phyloP scores from a whole-genome alignment of 1,140 invertebrate genomes.

The Caenorhabditis latens region DNA sequence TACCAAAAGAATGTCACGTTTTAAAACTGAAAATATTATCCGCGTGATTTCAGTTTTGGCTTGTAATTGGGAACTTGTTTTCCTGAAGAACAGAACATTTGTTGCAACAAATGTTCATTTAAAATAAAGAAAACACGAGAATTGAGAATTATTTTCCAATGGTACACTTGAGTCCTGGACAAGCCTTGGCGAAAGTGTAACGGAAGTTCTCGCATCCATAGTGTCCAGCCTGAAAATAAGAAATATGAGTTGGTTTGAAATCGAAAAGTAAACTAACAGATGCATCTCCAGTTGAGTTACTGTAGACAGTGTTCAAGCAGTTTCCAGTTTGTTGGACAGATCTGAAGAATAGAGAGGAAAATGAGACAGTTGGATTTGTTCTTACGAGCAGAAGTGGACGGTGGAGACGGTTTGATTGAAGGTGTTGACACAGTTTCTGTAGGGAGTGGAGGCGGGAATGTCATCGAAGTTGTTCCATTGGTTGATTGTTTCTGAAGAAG shows the following conservation, averaged over 20 bases:
- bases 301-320: slow-evolving; percentile 45
- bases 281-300: not conserved
- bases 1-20: no score
- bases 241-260: not conserved
- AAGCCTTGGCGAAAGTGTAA: slow-evolving; percentile 34
- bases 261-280: not conserved
- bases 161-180: slow-evolving; percentile 23
- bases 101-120: no score
- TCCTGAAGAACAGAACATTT: no score
- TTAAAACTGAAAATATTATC: no score
- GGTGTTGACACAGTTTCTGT: slow-evolving; percentile 10
- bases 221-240: slow-evolving; percentile 17
- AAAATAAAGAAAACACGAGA: no score
- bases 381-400: slow-evolving; percentile 42
- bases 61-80: no score
- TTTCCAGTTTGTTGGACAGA: slow-evolving; percentile 11
- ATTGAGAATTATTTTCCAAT: not conserved
- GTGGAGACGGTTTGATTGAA: slow-evolving; percentile 52
- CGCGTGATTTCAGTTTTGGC: no score
- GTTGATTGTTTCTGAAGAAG: not conserved
- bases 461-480: not conserved
- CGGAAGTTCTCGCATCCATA: slow-evolving; percentile 59
- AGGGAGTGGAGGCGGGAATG: not conserved
- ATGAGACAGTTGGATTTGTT: not conserved
- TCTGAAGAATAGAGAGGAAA: not conserved